Base-by-base conservation (phyloP, 2,113 vertebrate species). In the Caretta caretta region DNA sequence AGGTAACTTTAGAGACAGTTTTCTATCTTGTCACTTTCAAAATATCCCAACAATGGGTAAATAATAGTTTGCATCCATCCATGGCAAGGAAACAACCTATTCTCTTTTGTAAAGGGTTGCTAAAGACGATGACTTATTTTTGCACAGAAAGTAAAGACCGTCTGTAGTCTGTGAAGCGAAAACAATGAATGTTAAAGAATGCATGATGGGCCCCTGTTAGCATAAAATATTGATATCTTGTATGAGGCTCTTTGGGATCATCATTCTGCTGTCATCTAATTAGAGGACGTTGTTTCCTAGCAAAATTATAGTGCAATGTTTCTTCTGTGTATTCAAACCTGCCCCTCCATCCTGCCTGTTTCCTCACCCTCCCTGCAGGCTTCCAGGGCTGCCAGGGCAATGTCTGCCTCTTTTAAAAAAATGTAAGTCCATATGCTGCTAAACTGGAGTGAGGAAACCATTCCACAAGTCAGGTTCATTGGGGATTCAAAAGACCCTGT, bases 141-240 rank as follows among this genome's bases (percentile, higher is more conserved):
- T 65, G 22, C n/a, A 35, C 20, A 87, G 48, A 91, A 92, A 93
- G 10, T 13, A 84, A 87, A 85, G 80, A 50, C 31, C 69, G 59
- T 29, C 69, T 91, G 42, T 50, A 93, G 90, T 50, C 62, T 83
- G 42, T 87, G 90, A 96, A 92, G 94, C 0, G 0, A 51, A 88
- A 92, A 87, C 90, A 93, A 89, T 84, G 53, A 46, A 88, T 83
- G 83, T 83, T 94, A 93, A 96, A 96, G 94, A 93, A 93, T 93
- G 86, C 35, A 78, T 90, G 96, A 96, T 86, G 78, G 76, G 72
- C 78, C 84, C 54, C 69, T 93, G 89, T 72, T 85, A 95, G 53
- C 78, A 96, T 96, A 49, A 96, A 97, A 96, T 91, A 97, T 97
- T 97, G 90, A 96, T 76, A 80, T 46, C 3, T 1, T 0, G 0